Evolutionary conservation across 2,888 invertebrate species (phyloP), one percentile per base, ranked within the genome.

Genomic region (Drosophila cognata): DNA sequence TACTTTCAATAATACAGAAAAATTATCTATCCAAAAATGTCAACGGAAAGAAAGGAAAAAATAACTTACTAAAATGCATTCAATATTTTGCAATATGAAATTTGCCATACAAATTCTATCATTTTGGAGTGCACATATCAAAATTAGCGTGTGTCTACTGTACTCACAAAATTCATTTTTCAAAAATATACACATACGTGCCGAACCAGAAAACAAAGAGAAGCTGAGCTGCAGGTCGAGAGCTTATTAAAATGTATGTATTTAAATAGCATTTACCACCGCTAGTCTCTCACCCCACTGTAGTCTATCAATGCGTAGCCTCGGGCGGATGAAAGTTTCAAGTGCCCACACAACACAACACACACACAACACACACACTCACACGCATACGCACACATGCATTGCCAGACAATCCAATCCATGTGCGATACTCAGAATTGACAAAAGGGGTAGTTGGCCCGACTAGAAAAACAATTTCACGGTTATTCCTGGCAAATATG

Each of bases 191-290:
- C 35, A 6, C 58, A 28, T 58, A 16, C 31, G 38, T 58, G 48
- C n/a, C n/a, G n/a, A 55, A 25, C 48, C 65, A 29, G 48, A 63
- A 71, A 79, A 72, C 65, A 77, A 79, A 61, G 66, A 57, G 61
- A 28, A 46, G 50, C 41, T 56, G 36, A 43, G 63, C 61, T 28
- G 29, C 43, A 77, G 81, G 81, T 79, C 78, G 68, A 80, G 76
- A 79, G 84, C 88, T 91, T 91, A 91, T 91, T 91, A 91, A 91
- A 91, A 91, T 91, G 82, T 91, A 91, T 91, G 82, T 85, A 91
- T 91, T 91, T 91, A 91, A 91, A 91, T 91, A 81, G 80, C 81
- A 84, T 91, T 89, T 89, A 90, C 89, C 77, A 91, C 89, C 77
- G 79, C 81, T 71, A 62, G 59, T 31, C 41, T 48, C 60, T 56